phyloP scores from a whole-genome alignment of 2,797 vertebrate species.

The Clarias fuscus region DNA sequence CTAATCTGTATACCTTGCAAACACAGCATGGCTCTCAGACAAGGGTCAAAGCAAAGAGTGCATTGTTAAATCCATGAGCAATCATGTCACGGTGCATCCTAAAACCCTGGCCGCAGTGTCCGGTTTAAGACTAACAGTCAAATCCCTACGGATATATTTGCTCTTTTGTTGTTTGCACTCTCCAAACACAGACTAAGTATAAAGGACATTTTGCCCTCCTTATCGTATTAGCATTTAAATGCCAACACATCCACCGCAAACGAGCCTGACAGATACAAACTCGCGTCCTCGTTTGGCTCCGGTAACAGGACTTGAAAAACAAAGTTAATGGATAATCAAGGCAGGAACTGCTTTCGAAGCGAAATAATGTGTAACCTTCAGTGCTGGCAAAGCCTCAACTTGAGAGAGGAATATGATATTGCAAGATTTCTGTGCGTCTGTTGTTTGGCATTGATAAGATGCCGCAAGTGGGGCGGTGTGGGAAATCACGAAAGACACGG shows the following conservation, averaged over 20 bases:
- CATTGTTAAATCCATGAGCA: background rate
- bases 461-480: background rate
- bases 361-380: conserved; percentile 64
- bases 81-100: background rate
- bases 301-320: conserved; percentile 66
- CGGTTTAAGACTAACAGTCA: conserved; percentile 27
- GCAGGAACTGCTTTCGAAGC: conserved; percentile 58
- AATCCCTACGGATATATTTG: background rate
- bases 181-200: conserved; percentile 57
- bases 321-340: conserved; percentile 73
- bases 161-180: conserved; percentile 55
- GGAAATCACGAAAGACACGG: conserved; percentile 6
- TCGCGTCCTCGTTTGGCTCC: conserved; percentile 57
- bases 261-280: conserved; percentile 66
- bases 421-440: background rate
- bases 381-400: conserved; percentile 52
- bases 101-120: background rate
- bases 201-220: conserved; percentile 74
- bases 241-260: conserved; percentile 66
- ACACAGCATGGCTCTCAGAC: background rate
- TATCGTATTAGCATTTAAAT: conserved; percentile 80
- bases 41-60: background rate
- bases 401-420: conserved; percentile 21
- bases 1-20: background rate
- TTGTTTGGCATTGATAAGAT: conserved; percentile 24